A percentile compares a stretch with the other conserved stretches of the same genome.
These are phyloP conservation scores for Yponomeuta malinellus DNA, from an alignment of 2,888 invertebrate species.

Conservation along the genomic window DNA sequence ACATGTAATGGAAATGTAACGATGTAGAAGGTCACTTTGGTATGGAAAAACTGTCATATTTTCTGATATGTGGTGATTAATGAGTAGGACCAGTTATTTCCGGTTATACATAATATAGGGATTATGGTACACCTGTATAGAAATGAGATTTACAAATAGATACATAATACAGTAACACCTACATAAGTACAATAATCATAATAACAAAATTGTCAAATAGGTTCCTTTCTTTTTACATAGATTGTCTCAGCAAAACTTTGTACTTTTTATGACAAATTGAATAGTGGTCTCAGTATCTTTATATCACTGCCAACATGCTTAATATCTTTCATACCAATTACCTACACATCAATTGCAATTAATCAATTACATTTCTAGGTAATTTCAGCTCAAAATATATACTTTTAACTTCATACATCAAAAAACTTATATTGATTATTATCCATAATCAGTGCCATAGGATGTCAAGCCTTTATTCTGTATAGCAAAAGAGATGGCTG, in stretches of 20 bases:
- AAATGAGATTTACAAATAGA: no score
- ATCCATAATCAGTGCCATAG: conserved; percentile 62
- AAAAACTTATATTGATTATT: conserved; percentile 25
- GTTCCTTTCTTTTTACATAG: not conserved
- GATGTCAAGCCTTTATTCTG: conserved; percentile 82
- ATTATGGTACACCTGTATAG: no score
- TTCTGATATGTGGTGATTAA: no score
- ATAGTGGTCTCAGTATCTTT: not conserved
- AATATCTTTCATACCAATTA: not conserved
- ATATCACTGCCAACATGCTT: not conserved
- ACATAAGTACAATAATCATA: not conserved
- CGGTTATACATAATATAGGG: no score
- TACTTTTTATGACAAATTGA: not conserved
- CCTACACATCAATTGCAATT: not conserved
- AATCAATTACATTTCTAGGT: conserved; percentile 6
- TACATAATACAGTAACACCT: not conserved
- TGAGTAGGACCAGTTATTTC: no score
- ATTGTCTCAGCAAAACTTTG: not conserved
- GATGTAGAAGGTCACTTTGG: no score
- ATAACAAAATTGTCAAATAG: not conserved
- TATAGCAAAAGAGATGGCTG: conserved; percentile 84
- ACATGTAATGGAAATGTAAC: no score
- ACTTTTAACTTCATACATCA: not conserved
- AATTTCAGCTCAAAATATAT: conserved; percentile 5
- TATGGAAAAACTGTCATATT: no score